A percentile compares a stretch with the other conserved stretches of the same genome.
Conservation (phyloP, 2,888 invertebrate genomes). For the Erebia epiphron region DNA sequence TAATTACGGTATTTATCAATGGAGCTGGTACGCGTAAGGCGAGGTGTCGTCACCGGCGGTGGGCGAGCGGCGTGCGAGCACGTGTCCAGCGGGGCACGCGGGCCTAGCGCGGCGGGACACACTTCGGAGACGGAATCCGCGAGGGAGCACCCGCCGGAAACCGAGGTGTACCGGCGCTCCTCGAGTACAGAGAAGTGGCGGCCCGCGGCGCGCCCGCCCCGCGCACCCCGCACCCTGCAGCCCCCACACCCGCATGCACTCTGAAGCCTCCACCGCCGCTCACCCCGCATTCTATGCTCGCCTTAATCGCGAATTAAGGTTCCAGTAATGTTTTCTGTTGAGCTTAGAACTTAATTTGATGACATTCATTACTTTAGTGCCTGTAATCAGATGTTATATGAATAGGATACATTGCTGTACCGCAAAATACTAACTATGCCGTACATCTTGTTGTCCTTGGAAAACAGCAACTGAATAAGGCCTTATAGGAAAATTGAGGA, state of each 20-base stretch:
- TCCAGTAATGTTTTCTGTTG: conserved; percentile 78
- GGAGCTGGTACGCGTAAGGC: conserved; percentile 55
- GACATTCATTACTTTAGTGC: conserved; percentile 61
- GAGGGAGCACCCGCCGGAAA: conserved; percentile 79
- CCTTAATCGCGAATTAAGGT: conserved; percentile 82
- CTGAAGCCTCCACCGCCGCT: conserved; percentile 78
- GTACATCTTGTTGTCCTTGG: no score
- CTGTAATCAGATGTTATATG: conserved; percentile 13
- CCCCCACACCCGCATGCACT: conserved; percentile 67
- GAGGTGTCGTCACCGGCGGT: conserved; percentile 51
- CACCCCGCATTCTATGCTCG: conserved; percentile 81
- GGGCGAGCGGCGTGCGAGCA: conserved; percentile 51
- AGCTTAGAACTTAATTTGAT: conserved; percentile 77
- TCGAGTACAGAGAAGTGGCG: conserved; percentile 81
- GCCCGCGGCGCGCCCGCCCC: conserved; percentile 72
- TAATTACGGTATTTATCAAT: conserved; percentile 71
- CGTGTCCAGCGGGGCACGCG: conserved; percentile 76
- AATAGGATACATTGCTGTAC: background rate
- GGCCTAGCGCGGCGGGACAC: conserved; percentile 55
- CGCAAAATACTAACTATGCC: background rate
- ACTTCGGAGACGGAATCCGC: conserved; percentile 67
- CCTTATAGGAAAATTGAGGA: background rate
- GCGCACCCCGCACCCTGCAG: conserved; percentile 55
- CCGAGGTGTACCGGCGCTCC: conserved; percentile 81
- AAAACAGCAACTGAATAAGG: no score